These are phyloP conservation scores for Linnaemya vulpina DNA, from an alignment of 2,888 invertebrate genomes.

Conservation along the genomic window DNA sequence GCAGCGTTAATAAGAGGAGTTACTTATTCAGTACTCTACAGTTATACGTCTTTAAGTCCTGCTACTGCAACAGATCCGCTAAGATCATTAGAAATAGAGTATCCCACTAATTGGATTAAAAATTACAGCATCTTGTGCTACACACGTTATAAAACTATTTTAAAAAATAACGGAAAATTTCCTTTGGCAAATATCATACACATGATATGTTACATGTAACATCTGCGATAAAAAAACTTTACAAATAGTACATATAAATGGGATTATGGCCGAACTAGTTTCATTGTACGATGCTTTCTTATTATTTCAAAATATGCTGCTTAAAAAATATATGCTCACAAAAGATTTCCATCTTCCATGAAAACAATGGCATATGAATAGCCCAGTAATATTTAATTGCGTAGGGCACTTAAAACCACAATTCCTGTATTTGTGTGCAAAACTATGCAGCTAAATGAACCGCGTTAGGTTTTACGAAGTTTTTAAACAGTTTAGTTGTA, in stretches of 20 bases:
- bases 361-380: too few species aligned
- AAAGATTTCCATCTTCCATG: too few species aligned
- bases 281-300: not conserved
- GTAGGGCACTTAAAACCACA: constrained; percentile 39
- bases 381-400: not conserved
- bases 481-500: constrained; percentile 16
- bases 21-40: too few species aligned
- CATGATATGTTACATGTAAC: not conserved
- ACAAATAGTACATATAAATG: not conserved
- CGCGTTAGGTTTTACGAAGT: not conserved
- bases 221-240: not conserved
- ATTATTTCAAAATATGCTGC: too few species aligned
- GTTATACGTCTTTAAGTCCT: too few species aligned
- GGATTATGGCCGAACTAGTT: not conserved
- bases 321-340: too few species aligned
- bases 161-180: not conserved
- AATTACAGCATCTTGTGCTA: too few species aligned
- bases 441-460: not conserved
- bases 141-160: not conserved
- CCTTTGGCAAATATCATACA: not conserved
- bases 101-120: too few species aligned
- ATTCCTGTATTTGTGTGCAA: not conserved
- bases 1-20: too few species aligned
- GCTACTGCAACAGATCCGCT: too few species aligned
- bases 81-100: too few species aligned